Percentiles rank a stretch among this genome's conserved stretches.
phyloP scores from a whole-genome alignment of 2,888 invertebrate genomes.

The Xestia c-nigrum region DNA sequence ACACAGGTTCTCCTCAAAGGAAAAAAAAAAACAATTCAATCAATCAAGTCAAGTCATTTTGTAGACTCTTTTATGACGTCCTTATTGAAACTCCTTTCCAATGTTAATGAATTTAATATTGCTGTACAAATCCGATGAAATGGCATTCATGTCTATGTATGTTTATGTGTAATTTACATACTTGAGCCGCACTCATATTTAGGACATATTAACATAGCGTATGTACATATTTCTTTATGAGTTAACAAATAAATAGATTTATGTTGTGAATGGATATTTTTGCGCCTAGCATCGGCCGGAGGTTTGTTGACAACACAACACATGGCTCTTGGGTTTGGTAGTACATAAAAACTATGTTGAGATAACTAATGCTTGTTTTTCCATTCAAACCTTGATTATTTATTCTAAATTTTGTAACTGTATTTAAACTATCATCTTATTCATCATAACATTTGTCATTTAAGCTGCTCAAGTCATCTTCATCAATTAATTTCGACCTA shows the following conservation, averaged over 20 bases:
- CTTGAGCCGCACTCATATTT: constrained; percentile 40
- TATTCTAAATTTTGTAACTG: neutral
- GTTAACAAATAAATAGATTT: constrained; percentile 43
- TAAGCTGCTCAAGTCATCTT: neutral
- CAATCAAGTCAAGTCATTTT: too few relatives aligned
- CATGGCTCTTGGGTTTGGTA: neutral
- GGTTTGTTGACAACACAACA: constrained; percentile 42
- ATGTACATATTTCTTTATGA: constrained; percentile 34
- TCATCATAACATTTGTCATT: constrained; percentile 3
- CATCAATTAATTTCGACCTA: constrained; percentile 21
- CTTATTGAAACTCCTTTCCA: constrained; percentile 23
- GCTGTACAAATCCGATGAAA: constrained; percentile 40
- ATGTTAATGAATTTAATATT: constrained; percentile 8
- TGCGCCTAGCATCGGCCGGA: constrained; percentile 18
- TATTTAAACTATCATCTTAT: neutral
- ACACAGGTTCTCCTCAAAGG: constrained; percentile 25
- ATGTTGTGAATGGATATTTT: constrained; percentile 23
- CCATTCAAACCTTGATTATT: neutral
- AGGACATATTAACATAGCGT: constrained; percentile 31
- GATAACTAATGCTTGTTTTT: neutral
- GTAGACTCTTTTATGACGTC: constrained; percentile 4
- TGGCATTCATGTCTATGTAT: constrained; percentile 30
- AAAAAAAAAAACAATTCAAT: constrained; percentile 36
- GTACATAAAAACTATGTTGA: constrained; percentile 15
- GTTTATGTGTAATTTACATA: constrained; percentile 45